These are phyloP conservation scores for Theretra japonica DNA, from an alignment of 2,888 invertebrate genomes.

Conservation along the genomic window DNA sequence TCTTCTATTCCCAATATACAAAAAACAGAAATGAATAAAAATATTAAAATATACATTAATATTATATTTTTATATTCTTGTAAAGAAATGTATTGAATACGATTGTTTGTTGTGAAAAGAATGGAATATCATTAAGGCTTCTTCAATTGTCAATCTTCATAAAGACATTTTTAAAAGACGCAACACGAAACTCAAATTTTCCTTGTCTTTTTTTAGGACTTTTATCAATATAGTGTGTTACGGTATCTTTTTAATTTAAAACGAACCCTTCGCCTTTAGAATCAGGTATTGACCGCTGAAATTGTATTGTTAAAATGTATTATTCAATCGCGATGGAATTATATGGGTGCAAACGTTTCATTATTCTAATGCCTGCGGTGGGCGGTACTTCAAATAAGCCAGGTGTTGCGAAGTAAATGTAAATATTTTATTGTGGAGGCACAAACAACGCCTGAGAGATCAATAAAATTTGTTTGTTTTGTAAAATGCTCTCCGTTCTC, in stretches of 20 bases:
- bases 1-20: too few species aligned
- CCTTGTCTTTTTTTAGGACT: background rate
- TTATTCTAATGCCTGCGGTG: slow-evolving; percentile 77
- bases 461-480: slow-evolving; percentile 85
- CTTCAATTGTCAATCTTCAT: background rate
- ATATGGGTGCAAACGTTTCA: slow-evolving; percentile 70
- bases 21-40: too few species aligned
- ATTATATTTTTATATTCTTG: too few species aligned
- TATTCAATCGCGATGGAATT: slow-evolving; percentile 65
- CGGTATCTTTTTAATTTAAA: background rate
- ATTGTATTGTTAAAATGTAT: slow-evolving; percentile 55
- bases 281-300: background rate
- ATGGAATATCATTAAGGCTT: background rate
- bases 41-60: too few species aligned
- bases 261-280: too few species aligned
- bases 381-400: slow-evolving; percentile 66
- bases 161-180: background rate
- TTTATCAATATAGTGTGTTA: background rate
- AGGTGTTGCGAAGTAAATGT: slow-evolving; percentile 82
- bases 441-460: slow-evolving; percentile 83
- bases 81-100: too few species aligned
- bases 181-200: background rate
- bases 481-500: slow-evolving; percentile 80
- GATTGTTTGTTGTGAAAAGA: background rate
- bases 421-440: slow-evolving; percentile 82